Evolutionary conservation across 1,140 invertebrate genomes (phyloP).

Genomic region (Trinorchestia longiramus): DNA sequence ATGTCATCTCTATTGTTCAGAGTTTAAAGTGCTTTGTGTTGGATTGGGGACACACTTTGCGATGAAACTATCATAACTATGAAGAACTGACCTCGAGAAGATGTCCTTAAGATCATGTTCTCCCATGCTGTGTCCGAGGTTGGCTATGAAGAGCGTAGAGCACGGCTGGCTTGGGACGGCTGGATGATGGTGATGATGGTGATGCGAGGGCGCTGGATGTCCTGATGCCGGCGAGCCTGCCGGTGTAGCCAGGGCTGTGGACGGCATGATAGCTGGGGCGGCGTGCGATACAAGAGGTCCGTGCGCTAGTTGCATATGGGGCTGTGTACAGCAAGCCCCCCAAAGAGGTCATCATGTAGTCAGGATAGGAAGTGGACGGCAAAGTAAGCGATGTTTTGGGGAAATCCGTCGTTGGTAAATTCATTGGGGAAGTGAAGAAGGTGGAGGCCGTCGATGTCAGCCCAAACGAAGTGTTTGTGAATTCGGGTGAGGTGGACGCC

Average conservation of each 20-base stretch:
- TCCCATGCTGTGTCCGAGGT: slow-evolving; percentile 94
- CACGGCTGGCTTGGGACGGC: slow-evolving; percentile 81
- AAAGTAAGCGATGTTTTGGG: not conserved
- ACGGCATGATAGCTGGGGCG: slow-evolving; percentile 76
- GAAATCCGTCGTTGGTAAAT: not conserved
- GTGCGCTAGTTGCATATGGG: slow-evolving; percentile 81
- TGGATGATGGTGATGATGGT: slow-evolving; percentile 70
- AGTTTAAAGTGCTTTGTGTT: not conserved
- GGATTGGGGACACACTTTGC: not conserved
- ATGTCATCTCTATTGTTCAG: not conserved
- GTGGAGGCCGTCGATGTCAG: not conserved
- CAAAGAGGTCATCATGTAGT: not conserved
- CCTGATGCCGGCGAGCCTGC: slow-evolving; percentile 82
- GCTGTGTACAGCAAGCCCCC: slow-evolving; percentile 70
- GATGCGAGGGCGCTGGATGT: slow-evolving; percentile 75
- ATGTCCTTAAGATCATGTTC: slow-evolving; percentile 98
- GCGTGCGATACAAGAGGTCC: slow-evolving; percentile 68
- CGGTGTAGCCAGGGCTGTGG: slow-evolving; percentile 86
- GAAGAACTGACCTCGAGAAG: slow-evolving; percentile 88
- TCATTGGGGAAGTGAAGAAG: not conserved
- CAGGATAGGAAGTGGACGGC: not conserved
- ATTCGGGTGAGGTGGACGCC: not conserved
- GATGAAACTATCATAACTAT: not conserved
- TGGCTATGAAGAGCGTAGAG: slow-evolving; percentile 97
- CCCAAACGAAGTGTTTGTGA: not conserved